phyloP scores from a whole-genome alignment of 2,888 invertebrate genomes.

The Thecocarcelia acutangulata region DNA sequence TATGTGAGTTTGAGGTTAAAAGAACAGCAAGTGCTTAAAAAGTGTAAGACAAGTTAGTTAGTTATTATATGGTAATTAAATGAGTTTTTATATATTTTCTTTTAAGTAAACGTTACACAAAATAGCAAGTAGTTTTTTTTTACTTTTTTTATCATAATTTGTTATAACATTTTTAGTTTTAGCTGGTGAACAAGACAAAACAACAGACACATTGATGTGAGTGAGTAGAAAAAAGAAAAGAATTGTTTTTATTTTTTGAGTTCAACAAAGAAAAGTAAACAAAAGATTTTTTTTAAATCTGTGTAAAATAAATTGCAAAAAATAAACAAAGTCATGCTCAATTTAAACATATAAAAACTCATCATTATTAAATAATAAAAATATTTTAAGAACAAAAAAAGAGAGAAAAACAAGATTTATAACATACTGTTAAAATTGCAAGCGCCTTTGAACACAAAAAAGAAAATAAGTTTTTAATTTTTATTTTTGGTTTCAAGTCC shows the following conservation, averaged over 20 bases:
- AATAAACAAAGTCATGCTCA: constrained; percentile 38
- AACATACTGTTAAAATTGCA: constrained; percentile 68
- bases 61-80: constrained; percentile 47
- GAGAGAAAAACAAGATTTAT: constrained; percentile 45
- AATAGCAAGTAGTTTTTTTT: constrained; percentile 19
- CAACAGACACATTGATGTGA: constrained; percentile 81
- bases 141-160: constrained; percentile 1
- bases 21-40: constrained; percentile 58
- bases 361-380: constrained; percentile 49
- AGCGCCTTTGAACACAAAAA: constrained; percentile 72
- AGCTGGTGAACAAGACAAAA: constrained; percentile 80
- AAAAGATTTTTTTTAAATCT: constrained; percentile 9
- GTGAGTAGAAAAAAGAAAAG: constrained; percentile 75
- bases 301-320: constrained; percentile 23
- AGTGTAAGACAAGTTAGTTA: constrained; percentile 60
- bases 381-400: constrained; percentile 11
- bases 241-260: constrained; percentile 53
- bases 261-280: constrained; percentile 5
- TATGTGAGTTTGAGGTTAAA: not conserved
- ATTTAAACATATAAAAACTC: constrained; percentile 35
- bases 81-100: constrained; percentile 27
- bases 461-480: constrained; percentile 36
- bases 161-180: constrained; percentile 25
- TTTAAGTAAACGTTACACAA: constrained; percentile 30
- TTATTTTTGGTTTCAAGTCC: constrained; percentile 10